phyloP scores from a whole-genome alignment of 1,140 invertebrate species.

The Hermatobates lingyangjiaoensis region DNA sequence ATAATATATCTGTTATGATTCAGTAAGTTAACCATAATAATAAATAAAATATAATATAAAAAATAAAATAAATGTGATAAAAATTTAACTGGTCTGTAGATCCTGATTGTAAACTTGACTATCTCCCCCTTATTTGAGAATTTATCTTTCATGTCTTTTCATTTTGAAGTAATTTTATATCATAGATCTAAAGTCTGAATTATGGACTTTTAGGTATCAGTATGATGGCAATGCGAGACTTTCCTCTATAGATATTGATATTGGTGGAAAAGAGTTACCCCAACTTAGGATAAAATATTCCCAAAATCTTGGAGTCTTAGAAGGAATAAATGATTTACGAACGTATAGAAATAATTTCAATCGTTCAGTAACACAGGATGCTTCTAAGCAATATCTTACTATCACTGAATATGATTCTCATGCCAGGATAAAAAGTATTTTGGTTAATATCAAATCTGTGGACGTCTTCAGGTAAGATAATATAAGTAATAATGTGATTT shows the following conservation, averaged over 20 bases:
- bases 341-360: conserved; percentile 72
- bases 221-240: conserved; percentile 75
- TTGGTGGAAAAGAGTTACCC: conserved; percentile 57
- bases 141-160: too few species aligned
- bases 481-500: too few species aligned
- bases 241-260: conserved; percentile 68
- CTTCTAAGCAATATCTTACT: conserved; percentile 67
- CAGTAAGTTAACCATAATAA: too few species aligned
- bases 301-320: conserved; percentile 64
- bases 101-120: too few species aligned
- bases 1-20: too few species aligned
- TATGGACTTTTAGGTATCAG: conserved; percentile 41
- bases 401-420: conserved; percentile 70
- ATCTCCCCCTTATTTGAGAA: too few species aligned
- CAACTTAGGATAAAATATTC: conserved; percentile 62
- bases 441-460: conserved; percentile 67
- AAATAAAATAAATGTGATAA: too few species aligned
- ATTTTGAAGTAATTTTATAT: too few species aligned
- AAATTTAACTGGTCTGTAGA: too few species aligned
- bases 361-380: conserved; percentile 70
- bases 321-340: conserved; percentile 64
- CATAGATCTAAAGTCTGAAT: background rate
- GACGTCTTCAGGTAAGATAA: conserved; percentile 45
- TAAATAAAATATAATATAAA: too few species aligned
- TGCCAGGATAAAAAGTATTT: conserved; percentile 52